Evolutionary conservation across 1,140 invertebrate species (phyloP), one percentile per base, ranked within the genome.

Genomic region (Heliconius melpomene): DNA sequence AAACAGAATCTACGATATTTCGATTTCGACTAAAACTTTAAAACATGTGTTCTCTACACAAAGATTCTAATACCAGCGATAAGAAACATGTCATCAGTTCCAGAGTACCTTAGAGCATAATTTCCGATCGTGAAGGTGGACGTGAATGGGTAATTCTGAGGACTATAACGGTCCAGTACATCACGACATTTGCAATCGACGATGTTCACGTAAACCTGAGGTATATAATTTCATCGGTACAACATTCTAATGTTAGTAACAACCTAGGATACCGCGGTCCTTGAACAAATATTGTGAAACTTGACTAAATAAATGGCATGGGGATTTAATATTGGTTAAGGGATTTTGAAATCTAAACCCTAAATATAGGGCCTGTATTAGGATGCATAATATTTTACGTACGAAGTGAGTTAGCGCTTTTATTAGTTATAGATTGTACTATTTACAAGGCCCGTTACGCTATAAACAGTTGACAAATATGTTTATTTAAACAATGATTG

Each of bases 401-500:
- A 71, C 38, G 13, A 71, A 77, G 54, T 66, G 26, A 72, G 20
- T 36, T 70, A 57, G 54, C 75, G 71, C 74, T 78, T 50, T 74
- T 79, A 72, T 54, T 77, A 66, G 60, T 29, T 66, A 66, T 66
- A 29, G 26, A 66, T 29, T 66, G 60, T 16, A 72, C 75, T 52
- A 72, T 81, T 73, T 66, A 46, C 74, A 72, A 72, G 66, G 77
- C 54, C 79, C 73, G 83, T 83, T 82, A 82, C 66, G 77, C 71
- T 82, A 83, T 80, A 83, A 82, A 74, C 82, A 79, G 82, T 82
- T 83, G 82, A 84, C 81, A 84, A 83, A 83, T 83, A 79, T 52
- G 26, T n/a, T 66, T 66, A 66, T 11, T 66, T 66, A 29, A 26
- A 29, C 13, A 66, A 66, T 66, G 9, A 66, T 66, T 66, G 60